A percentile compares a stretch with the other conserved stretches of the same genome.
phyloP scores from a whole-genome alignment of 2,797 vertebrate species.

The Anomalospiza imberbis region DNA sequence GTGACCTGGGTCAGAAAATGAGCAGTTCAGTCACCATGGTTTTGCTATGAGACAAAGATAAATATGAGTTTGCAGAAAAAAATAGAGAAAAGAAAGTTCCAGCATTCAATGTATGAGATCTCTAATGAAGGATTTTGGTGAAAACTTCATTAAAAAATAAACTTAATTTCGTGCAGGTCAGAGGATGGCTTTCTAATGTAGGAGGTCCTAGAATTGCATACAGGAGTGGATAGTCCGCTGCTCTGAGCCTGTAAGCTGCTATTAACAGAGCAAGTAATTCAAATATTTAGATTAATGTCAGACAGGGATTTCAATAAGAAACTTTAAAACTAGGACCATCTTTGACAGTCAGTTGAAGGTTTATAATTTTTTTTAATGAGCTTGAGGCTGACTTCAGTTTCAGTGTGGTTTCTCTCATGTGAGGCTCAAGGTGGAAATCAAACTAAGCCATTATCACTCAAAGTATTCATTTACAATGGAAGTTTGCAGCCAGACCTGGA shows the following conservation, averaged over 20 bases:
- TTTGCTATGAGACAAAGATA: not conserved
- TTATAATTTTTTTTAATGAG: not conserved
- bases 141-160: not conserved
- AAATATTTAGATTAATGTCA: constrained; percentile 29
- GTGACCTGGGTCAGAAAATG: not conserved
- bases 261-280: constrained; percentile 19
- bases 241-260: not conserved
- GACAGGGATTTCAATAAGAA: not conserved
- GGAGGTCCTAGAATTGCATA: not conserved
- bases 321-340: not conserved
- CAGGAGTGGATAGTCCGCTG: not conserved
- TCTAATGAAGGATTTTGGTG: not conserved
- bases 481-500: not conserved
- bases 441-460: not conserved
- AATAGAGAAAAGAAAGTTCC: not conserved
- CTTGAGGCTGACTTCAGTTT: not conserved
- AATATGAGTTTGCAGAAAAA: not conserved
- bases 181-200: constrained; percentile 16
- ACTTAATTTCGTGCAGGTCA: not conserved
- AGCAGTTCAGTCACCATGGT: not conserved
- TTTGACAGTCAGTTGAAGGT: not conserved
- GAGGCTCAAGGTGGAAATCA: not conserved
- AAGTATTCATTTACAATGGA: not conserved
- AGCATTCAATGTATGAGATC: not conserved
- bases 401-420: not conserved